Percentiles rank a stretch among this genome's conserved stretches.
phyloP scores from a whole-genome alignment of 2,113 vertebrate species.

The Chauna torquata region DNA sequence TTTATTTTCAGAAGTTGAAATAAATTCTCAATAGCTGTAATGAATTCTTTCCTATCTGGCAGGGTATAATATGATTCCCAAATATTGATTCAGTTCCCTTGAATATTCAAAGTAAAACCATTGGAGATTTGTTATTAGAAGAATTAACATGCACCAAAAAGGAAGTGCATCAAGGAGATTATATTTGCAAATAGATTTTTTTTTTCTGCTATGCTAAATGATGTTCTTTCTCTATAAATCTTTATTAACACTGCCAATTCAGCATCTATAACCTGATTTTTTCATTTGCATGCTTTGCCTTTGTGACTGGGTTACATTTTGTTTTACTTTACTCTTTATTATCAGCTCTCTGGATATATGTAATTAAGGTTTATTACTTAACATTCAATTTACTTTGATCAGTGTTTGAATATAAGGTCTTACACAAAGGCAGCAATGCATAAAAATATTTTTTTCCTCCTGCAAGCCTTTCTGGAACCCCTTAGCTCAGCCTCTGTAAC shows the following conservation, averaged over 20 bases:
- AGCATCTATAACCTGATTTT: conserved; percentile 46
- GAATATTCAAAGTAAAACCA: conserved; percentile 39
- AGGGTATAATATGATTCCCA: conserved; percentile 18
- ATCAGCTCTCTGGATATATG: conserved; percentile 24
- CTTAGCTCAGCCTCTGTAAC: not conserved
- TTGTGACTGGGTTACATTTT: conserved; percentile 53
- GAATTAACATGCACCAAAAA: conserved; percentile 30
- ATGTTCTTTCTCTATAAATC: conserved; percentile 29
- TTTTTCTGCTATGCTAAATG: not conserved
- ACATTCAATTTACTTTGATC: conserved; percentile 23
- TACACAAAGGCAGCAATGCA: not conserved
- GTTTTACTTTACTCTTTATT: conserved; percentile 28
- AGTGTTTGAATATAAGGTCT: not conserved
- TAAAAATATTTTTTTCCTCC: not conserved
- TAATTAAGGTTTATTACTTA: conserved; percentile 48
- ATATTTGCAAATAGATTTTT: conserved; percentile 50
- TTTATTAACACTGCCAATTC: conserved; percentile 22
- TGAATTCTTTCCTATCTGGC: conserved; percentile 3
- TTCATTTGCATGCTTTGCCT: conserved; percentile 36
- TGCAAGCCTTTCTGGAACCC: not conserved
- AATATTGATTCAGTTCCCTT: conserved; percentile 46
- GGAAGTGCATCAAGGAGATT: conserved; percentile 31
- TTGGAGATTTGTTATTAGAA: conserved; percentile 41
- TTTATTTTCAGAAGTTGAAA: not conserved
- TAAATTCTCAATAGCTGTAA: not conserved